Base-by-base conservation (phyloP, 37 sponge, comb jelly and placozoan genomes). In the Oopsacas minuta region DNA sequence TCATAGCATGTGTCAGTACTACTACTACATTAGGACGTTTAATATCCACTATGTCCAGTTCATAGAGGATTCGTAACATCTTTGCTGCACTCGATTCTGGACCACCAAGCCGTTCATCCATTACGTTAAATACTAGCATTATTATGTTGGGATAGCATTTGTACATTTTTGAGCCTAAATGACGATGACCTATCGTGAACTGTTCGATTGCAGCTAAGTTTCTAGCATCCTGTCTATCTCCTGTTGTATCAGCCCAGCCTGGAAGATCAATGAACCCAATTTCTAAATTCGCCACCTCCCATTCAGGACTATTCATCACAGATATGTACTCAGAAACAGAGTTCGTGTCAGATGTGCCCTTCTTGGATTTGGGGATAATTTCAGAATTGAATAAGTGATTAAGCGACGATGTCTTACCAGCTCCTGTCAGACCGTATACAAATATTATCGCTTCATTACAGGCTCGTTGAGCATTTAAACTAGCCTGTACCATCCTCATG, bases 131-230 rank as follows among this genome's bases (percentile, higher is more conserved):
- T 25, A n/a, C 30, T n/a, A 61, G 5, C 7, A 61, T 5, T 25
- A 61, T 61, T 61, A 61, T 61, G 75, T 61, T 61, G 75, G 75
- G 75, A 61, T 61, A 61, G 75, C 75, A 61, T 12, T 61, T 61
- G 75, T 61, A 61, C 3, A 61, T 25, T 61, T 34, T 61, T 7
- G 75, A 61, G 28, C 75, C 75, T 34, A 61, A 61, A 61, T 61
- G 75, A 25, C 75, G 20, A 61, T 61, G 75, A 61, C 30, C 30
- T 34, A n/a, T 61, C 7, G 30, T 61, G 75, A 25, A 61, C 75
- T 61, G 75, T n/a, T 61, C 75, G 7, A 61, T 61, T 61, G 75
- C 30, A 3, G 75, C 75, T n/a, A 61, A 25, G 28, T 61, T 61
- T 12, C 75, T 10, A 25, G 75, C 75, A 34, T 61, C 75, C 28